Percentiles rank a stretch among this genome's conserved stretches.
These are phyloP conservation scores for Coracopsis vasa DNA, from an alignment of 2,113 vertebrate genomes.

Conservation along the genomic window DNA sequence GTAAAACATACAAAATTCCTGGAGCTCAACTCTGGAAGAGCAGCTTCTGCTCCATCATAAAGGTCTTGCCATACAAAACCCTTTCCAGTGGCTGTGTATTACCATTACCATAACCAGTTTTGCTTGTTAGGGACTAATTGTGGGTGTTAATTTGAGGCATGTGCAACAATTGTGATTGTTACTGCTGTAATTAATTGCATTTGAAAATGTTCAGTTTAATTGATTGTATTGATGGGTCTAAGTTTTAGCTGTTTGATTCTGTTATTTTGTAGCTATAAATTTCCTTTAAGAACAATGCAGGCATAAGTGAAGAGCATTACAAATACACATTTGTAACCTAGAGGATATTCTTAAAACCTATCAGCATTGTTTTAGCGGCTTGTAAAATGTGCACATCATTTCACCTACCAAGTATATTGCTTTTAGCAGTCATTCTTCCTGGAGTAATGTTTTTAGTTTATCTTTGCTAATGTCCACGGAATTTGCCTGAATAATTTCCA, in stretches of 20 bases:
- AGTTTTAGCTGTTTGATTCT: background rate
- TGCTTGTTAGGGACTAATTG: background rate
- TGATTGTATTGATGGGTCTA: background rate
- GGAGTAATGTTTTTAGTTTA: background rate
- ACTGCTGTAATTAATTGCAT: conserved; percentile 4
- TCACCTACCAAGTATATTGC: background rate
- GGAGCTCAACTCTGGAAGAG: background rate
- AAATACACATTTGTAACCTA: background rate
- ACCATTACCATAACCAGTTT: background rate
- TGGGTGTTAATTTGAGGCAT: background rate
- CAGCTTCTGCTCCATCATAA: background rate
- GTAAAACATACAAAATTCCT: background rate
- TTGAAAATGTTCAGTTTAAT: background rate
- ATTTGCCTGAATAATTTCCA: conserved; percentile 6
- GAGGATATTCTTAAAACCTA: background rate
- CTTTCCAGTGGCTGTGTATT: background rate
- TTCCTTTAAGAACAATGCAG: background rate
- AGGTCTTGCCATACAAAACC: background rate
- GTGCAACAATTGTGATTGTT: background rate
- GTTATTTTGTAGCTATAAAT: background rate
- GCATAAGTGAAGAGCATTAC: background rate
- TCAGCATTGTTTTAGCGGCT: background rate
- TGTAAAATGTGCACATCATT: background rate
- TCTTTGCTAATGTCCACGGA: background rate
- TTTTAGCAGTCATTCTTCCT: background rate